Percentiles rank a stretch among this genome's conserved stretches.
Evolutionary conservation across 2,113 vertebrate species (phyloP).

Genomic region (Paramormyrops kingsleyae): DNA sequence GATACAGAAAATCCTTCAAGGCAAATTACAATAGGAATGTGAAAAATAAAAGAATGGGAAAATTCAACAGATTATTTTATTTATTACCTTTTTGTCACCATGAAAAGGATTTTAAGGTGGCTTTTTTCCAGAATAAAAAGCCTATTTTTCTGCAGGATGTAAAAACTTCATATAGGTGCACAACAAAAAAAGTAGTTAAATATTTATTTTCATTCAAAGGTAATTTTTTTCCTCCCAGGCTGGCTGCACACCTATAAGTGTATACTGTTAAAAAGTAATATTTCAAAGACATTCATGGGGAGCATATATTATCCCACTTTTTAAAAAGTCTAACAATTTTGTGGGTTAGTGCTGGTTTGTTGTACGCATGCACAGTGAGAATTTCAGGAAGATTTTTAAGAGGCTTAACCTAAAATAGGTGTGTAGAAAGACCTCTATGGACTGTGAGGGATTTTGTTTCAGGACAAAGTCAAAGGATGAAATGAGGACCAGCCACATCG

Average conservation of each 20-base stretch:
- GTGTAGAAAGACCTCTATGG: not conserved
- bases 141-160: not conserved
- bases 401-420: not conserved
- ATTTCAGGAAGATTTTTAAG: not conserved
- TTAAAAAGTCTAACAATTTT: not conserved
- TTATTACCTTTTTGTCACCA: conserved; percentile 19
- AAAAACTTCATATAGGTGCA: conserved; percentile 2
- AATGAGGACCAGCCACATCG: not conserved
- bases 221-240: not conserved
- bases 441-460: conserved; percentile 6
- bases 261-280: not conserved
- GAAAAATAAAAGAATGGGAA: conserved; percentile 6
- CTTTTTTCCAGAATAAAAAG: not conserved
- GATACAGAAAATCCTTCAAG: conserved; percentile 30
- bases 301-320: not conserved
- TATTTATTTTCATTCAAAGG: not conserved
- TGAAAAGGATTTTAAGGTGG: conserved; percentile 6
- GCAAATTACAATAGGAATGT: conserved; percentile 18
- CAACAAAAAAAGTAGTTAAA: not conserved
- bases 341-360: not conserved
- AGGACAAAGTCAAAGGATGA: not conserved
- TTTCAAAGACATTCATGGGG: not conserved
- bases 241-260: not conserved
- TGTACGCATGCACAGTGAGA: not conserved
- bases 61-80: conserved; percentile 18